These are phyloP conservation scores for Spea bombifrons DNA, from an alignment of 2,113 vertebrate genomes.

Conservation along the genomic window DNA sequence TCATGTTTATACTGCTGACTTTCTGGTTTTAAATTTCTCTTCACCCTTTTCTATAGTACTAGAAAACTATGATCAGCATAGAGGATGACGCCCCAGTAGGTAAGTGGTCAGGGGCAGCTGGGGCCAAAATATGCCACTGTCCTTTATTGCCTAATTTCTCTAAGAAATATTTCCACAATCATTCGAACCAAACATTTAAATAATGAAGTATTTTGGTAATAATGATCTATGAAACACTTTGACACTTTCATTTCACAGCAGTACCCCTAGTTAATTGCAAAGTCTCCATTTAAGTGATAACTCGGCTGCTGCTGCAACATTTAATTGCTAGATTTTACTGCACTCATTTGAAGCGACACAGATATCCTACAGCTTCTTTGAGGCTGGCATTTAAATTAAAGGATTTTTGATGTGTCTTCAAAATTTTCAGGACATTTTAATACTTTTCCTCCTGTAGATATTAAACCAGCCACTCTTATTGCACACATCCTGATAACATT, in stretches of 20 bases:
- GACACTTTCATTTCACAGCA: background rate
- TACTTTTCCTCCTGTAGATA: background rate
- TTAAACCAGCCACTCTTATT: background rate
- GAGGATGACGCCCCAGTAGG: too few relatives aligned
- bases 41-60: too few relatives aligned
- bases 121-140: too few relatives aligned
- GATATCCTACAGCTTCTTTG: background rate
- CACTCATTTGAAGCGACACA: background rate
- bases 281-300: background rate
- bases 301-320: background rate
- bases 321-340: background rate
- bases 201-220: background rate
- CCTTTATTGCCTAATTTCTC: too few relatives aligned
- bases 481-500: too few relatives aligned
- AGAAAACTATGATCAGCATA: too few relatives aligned
- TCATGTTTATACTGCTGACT: too few relatives aligned
- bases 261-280: background rate
- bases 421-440: background rate
- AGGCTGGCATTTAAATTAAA: background rate
- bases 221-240: slow-evolving; percentile 41
- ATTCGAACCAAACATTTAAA: background rate
- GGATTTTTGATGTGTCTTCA: background rate
- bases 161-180: too few relatives aligned
- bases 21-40: too few relatives aligned
- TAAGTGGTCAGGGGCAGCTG: too few relatives aligned